A percentile compares a stretch with the other conserved stretches of the same genome.
These are phyloP conservation scores for Dolichoris vasculosae DNA, from an alignment of 1,140 invertebrate genomes.

Conservation along the genomic window DNA sequence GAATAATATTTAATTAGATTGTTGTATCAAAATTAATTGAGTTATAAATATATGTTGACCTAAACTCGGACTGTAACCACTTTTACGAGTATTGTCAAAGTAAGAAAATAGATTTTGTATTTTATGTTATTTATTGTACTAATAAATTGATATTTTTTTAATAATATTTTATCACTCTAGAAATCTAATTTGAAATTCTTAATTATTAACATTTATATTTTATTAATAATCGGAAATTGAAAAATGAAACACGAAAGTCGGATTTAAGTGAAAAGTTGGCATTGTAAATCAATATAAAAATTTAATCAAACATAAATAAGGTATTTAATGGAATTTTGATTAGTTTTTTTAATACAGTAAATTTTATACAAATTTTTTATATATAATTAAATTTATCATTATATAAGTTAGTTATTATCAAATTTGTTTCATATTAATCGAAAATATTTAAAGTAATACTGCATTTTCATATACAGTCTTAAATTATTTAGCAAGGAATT, in stretches of 20 bases:
- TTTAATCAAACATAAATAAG: too few species aligned
- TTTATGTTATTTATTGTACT: too few species aligned
- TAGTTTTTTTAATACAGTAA: too few species aligned
- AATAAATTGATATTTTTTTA: too few species aligned
- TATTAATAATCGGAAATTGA: background rate
- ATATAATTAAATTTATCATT: background rate
- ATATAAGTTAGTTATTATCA: background rate
- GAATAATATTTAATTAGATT: background rate
- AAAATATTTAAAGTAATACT: background rate
- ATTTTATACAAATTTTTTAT: too few species aligned
- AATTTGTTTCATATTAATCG: background rate
- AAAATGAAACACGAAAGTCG: background rate
- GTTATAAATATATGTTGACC: too few species aligned
- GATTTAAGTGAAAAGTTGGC: background rate
- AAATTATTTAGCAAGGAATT: background rate
- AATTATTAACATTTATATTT: background rate
- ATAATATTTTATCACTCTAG: too few species aligned
- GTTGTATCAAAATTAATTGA: too few species aligned
- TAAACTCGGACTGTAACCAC: background rate
- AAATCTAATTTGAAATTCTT: too few species aligned
- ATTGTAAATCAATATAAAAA: background rate
- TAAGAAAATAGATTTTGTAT: too few species aligned
- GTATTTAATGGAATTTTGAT: too few species aligned
- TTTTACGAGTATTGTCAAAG: background rate
- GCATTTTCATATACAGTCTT: background rate